Evolutionary conservation across 92 coral and sea anemone species (phyloP).

Genomic region (Palythoa grandiflora): DNA sequence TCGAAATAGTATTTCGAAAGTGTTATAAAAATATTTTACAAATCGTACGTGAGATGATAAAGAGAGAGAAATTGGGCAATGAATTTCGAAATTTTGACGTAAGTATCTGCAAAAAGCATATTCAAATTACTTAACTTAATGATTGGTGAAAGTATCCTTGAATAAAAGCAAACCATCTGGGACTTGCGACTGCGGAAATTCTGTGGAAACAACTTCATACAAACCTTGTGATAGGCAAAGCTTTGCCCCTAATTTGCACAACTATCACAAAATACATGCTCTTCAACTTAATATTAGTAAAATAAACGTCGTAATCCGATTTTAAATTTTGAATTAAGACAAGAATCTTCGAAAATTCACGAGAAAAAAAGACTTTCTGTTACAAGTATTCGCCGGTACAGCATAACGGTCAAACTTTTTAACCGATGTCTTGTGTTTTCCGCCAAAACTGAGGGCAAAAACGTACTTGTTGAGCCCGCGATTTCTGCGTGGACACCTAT

Average conservation of each 20-base stretch:
- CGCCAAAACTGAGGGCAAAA: neutral
- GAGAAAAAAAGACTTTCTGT: slow-evolving; percentile 1
- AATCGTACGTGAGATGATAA: slow-evolving; percentile 6
- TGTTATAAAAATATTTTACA: neutral
- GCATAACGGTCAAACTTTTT: neutral
- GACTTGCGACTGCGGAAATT: neutral
- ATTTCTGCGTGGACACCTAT: slow-evolving; percentile 9
- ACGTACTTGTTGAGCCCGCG: slow-evolving; percentile 4
- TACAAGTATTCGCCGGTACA: neutral
- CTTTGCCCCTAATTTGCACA: neutral
- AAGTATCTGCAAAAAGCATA: too few relatives aligned
- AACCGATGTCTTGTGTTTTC: neutral
- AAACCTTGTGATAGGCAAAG: neutral
- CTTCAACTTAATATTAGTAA: neutral
- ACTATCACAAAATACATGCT: too few relatives aligned
- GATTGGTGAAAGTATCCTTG: too few relatives aligned
- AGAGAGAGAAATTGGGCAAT: neutral
- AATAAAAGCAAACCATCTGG: neutral
- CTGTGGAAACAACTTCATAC: slow-evolving; percentile 3
- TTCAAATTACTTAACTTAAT: too few relatives aligned
- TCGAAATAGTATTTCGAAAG: neutral
- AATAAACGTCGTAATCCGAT: neutral
- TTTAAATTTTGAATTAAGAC: neutral
- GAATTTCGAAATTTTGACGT: neutral
- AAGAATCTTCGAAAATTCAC: neutral